Conservation (phyloP, 2,888 invertebrate species). For the Siphlonurus alternatus region DNA sequence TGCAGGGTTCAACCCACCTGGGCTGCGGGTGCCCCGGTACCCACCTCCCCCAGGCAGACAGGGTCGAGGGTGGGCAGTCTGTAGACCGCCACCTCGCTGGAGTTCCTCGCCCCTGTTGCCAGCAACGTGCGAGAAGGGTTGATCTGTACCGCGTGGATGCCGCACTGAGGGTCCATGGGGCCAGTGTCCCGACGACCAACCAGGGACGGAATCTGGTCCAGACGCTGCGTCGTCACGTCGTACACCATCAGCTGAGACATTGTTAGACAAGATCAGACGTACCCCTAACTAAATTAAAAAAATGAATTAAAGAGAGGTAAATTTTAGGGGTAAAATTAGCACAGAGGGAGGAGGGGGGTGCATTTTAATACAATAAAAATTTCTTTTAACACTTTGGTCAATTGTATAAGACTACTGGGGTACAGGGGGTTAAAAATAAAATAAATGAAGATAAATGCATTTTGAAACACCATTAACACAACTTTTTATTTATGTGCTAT, state of each 20-base stretch:
- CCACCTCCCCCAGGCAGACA: conserved; percentile 72
- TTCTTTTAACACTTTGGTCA: too few relatives aligned
- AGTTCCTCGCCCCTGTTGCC: conserved; percentile 83
- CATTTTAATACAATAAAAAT: too few relatives aligned
- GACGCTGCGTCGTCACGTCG: conserved; percentile 69
- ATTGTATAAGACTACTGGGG: too few relatives aligned
- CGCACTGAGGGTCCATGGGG: conserved; percentile 46
- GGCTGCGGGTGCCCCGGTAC: neutral
- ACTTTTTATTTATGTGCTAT: too few relatives aligned
- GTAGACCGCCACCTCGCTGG: conserved; percentile 81
- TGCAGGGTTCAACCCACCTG: conserved; percentile 49
- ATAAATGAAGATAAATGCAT: too few relatives aligned
- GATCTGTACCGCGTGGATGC: conserved; percentile 85
- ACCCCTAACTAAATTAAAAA: neutral
- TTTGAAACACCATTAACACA: too few relatives aligned
- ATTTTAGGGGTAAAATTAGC: too few relatives aligned
- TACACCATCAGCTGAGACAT: conserved; percentile 68
- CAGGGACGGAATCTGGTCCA: conserved; percentile 79
- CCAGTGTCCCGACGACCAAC: conserved; percentile 43
- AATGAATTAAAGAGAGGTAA: conserved; percentile 3
- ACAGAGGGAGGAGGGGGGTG: too few relatives aligned
- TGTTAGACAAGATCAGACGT: conserved; percentile 9
- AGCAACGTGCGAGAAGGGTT: conserved; percentile 77
- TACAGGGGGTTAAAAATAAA: too few relatives aligned
- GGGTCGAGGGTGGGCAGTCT: conserved; percentile 88